These are phyloP conservation scores for Unio delphinus DNA, from an alignment of 2,888 invertebrate species.

Conservation along the genomic window DNA sequence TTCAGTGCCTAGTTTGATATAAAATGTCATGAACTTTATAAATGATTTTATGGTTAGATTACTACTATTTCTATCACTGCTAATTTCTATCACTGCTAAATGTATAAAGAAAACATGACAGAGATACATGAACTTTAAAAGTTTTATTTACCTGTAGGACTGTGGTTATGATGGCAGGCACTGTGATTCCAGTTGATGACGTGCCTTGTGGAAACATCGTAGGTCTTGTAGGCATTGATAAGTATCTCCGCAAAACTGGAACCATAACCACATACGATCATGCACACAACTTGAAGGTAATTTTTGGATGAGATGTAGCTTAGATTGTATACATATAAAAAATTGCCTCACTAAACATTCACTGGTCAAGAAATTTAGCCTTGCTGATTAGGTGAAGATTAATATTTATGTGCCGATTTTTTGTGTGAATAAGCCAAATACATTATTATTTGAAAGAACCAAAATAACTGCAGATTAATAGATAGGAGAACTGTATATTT, in stretches of 20 bases:
- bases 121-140: background rate
- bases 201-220: slow-evolving; percentile 99
- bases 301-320: background rate
- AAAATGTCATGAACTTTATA: too few relatives aligned
- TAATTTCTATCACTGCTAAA: background rate
- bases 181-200: slow-evolving; percentile 98
- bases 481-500: too few relatives aligned
- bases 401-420: too few relatives aligned
- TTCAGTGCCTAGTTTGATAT: too few relatives aligned
- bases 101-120: background rate
- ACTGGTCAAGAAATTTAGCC: background rate
- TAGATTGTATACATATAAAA: background rate
- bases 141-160: slow-evolving; percentile 76
- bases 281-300: slow-evolving; percentile 94
- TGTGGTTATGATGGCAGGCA: slow-evolving; percentile 99
- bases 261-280: slow-evolving; percentile 99
- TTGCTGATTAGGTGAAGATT: background rate
- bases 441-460: too few relatives aligned
- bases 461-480: too few relatives aligned
- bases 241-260: slow-evolving; percentile 98
- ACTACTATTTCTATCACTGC: background rate
- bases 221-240: slow-evolving; percentile 99
- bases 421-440: too few relatives aligned
- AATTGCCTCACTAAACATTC: background rate
- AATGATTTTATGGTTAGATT: too few relatives aligned